Evolutionary conservation across 1,140 invertebrate species (phyloP), one percentile per base, ranked within the genome.

Genomic region (Temnothorax longispinosus): DNA sequence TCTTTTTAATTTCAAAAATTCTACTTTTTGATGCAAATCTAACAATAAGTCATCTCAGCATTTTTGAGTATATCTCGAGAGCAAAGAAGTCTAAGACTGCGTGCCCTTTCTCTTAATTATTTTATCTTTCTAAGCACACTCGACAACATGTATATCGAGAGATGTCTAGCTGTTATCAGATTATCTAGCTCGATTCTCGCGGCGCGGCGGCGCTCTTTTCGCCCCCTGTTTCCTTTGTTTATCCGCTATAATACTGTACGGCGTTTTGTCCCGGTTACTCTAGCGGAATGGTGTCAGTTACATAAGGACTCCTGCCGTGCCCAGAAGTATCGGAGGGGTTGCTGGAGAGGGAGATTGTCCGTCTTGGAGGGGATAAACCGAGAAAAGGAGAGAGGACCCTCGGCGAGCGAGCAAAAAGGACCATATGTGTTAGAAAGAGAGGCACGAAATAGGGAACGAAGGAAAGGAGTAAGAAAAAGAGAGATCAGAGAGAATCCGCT

Each of bases 241-340:
- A 92, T 92, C 88, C 86, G 65, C 86, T 90, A 88, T 88, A 91
- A 84, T 82, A 74, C 27, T 50, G 69, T 50, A 91, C 88, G 87
- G 86, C 91, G 91, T 93, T 94, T 94, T 94, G 92, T 94, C 93
- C 94, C 91, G 89, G 89, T 93, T 94, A 92, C 90, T 92, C 87
- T 89, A 80, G 76, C 84, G 93, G 93, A 95, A 94, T 94, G 93
- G 93, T 94, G 94, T 94, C 94, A 94, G 93, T 95, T 95, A 94
- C 93, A 95, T 95, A 95, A 95, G 93, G 92, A 93, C 92, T 92
- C 92, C 91, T 93, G 93, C 93, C 89, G 93, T 93, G 91, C 92
- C 93, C 92, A 94, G 93, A 94, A 94, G 91, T 90, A 88, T 89
- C 91, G 91, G 91, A 92, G 92, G 91, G 92, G 91, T 92, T 92